Evolutionary conservation across 2,888 invertebrate species (phyloP), one percentile per base, ranked within the genome.

Genomic region (Phlogophora meticulosa): DNA sequence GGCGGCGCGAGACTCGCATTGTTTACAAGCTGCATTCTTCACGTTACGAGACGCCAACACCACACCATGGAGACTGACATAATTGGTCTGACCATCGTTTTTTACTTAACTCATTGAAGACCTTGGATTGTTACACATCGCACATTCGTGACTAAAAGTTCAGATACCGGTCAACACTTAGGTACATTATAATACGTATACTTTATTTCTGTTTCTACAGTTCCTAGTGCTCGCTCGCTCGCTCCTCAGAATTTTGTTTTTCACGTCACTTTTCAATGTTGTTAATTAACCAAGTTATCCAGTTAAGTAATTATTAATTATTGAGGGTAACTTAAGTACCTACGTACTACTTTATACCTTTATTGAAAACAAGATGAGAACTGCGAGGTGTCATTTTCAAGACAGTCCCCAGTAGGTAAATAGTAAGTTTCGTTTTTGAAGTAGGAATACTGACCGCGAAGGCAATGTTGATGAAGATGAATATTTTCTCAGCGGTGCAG

Each of bases 391-490:
- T 45, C 17, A 28, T 32, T 22, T 34, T 56, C 7, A 32, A 45
- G 28, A 32, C 11, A 13, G 24, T 28, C 24, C 17, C n/a, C 5
- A 10, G 40, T 17, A 20, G 7, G 46, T 17, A 45, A n/a, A 4
- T 4, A 40, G 9, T 1, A 10, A 15, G 7, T 17, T 28, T 13
- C 17, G 34, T 70, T 24, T 51, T 42, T 40, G 10, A 60, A 42
- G 34, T 42, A 5, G 17, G 36, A 48, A 34, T 48, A 89, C 91
- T 88, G 66, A 95, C 95, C 87, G 95, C 95, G 85, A 95, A 95
- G 28, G 93, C 93, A 76, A 94, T 91, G 89, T 95, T 95, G 90
- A 95, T 93, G 89, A 95, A 94, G 82, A 95, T 90, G 90, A 95
- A 95, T 72, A 94, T 87, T 74, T 92, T 94, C 85, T 94, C 92